phyloP scores from a whole-genome alignment of 2,797 vertebrate genomes.

The Orientallactaga sibirica region DNA sequence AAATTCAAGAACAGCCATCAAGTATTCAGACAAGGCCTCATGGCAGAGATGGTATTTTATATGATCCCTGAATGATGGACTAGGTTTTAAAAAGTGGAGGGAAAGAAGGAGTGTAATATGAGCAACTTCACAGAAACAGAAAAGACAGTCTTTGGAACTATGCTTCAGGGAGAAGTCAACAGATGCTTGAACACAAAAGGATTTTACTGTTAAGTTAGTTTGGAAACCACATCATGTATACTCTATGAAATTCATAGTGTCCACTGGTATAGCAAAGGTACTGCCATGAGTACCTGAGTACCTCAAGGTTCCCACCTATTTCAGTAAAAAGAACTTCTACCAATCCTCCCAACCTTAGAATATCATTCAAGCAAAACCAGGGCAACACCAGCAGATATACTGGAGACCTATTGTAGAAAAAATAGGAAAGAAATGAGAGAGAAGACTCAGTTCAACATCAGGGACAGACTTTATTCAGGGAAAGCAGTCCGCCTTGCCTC shows the following conservation, averaged over 20 bases:
- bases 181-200: neutral
- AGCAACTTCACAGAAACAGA: neutral
- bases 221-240: neutral
- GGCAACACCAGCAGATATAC: neutral
- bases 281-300: neutral
- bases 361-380: neutral
- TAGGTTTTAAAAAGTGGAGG: neutral
- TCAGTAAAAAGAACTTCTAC: neutral
- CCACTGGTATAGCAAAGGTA: neutral
- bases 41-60: neutral
- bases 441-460: no score
- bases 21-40: neutral
- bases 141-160: neutral
- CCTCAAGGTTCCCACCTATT: neutral
- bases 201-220: neutral
- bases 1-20: neutral
- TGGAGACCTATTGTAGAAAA: neutral
- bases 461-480: neutral
- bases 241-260: neutral
- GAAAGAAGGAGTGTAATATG: neutral
- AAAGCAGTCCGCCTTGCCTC: no score
- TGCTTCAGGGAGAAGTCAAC: neutral
- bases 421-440: no score
- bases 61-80: neutral
- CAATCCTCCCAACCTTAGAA: neutral